Evolutionary conservation across 1,140 invertebrate genomes (phyloP), one percentile per base, ranked within the genome.

Genomic region (Laodelphax striatellus): DNA sequence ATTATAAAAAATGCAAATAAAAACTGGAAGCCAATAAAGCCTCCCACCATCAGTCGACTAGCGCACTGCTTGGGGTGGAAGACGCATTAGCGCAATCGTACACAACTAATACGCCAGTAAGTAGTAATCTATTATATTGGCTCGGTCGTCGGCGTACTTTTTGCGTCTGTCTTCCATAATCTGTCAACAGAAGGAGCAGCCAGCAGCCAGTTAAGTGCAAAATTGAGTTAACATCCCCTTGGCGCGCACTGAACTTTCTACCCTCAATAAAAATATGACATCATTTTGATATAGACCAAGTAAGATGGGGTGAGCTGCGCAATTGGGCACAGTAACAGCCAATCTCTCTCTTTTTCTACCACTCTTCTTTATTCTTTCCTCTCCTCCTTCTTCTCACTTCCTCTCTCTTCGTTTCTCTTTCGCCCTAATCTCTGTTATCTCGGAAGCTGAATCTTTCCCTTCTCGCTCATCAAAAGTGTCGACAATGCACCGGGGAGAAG

Each of bases 141-240:
- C 46, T 22, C 11, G 14, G 46, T 19, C 46, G 46, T 17, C 46
- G 21, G 46, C 14, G 21, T 14, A 17, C 46, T 50, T 50, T 50
- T 50, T 50, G 46, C 46, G 21, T 19, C 46, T 50, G 46, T 50
- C 46, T 50, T 50, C 46, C 16, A 50, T 50, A 50, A 50, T 50
- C 46, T 50, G 46, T 50, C 46, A 50, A 50, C 55, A 41, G 34
- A 28, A 57, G 42, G 31, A 34, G 55, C 17, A 28, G 22, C n/a
- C 22, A 41, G 31, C 53, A 31, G 58, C 53, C 58, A 55, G 58
- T 60, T 60, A 60, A 60, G 58, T 60, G 58, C 58, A 60, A 60
- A 60, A 60, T 60, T 60, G 58, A 60, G 58, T 60, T 60, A 55
- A 59, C 52, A 52, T 19, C 58, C 58, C 58, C 46, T 24, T 46